These are phyloP conservation scores for Orthosia gothica DNA, from an alignment of 2,888 invertebrate species.

Conservation along the genomic window DNA sequence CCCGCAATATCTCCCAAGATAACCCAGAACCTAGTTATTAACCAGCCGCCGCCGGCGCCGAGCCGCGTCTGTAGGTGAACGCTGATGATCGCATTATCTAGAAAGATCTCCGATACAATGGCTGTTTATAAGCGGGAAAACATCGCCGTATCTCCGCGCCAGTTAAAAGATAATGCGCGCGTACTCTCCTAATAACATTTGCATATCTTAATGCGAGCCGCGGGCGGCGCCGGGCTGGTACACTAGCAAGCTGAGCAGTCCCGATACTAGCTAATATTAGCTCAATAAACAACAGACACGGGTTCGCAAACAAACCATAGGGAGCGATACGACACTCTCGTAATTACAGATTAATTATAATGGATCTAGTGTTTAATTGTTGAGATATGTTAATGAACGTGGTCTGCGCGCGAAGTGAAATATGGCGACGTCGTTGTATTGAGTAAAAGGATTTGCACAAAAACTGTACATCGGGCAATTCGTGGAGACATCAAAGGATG, in stretches of 20 bases:
- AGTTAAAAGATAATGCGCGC: slow-evolving; percentile 82
- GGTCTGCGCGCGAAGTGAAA: slow-evolving; percentile 28
- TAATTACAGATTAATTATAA: slow-evolving; percentile 86
- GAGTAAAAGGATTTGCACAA: slow-evolving; percentile 34
- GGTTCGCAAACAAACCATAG: slow-evolving; percentile 76
- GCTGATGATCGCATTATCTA: slow-evolving; percentile 73
- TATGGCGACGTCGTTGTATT: slow-evolving; percentile 37
- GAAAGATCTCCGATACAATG: slow-evolving; percentile 76
- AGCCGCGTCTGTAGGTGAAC: slow-evolving; percentile 47
- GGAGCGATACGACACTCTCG: slow-evolving; percentile 74
- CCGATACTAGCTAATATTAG: slow-evolving; percentile 79
- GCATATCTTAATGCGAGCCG: slow-evolving; percentile 86
- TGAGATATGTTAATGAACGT: slow-evolving; percentile 78
- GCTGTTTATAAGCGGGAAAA: slow-evolving; percentile 75
- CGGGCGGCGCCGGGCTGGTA: slow-evolving; percentile 43
- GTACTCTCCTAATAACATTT: slow-evolving; percentile 85
- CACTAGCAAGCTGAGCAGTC: slow-evolving; percentile 66
- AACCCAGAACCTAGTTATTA: slow-evolving; percentile 59
- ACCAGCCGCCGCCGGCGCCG: slow-evolving; percentile 8
- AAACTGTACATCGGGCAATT: slow-evolving; percentile 69
- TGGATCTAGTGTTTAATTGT: slow-evolving; percentile 76
- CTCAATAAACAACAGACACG: slow-evolving; percentile 78
- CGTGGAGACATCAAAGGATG: slow-evolving; percentile 71
- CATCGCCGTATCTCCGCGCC: slow-evolving; percentile 75
- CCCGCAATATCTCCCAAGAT: slow-evolving; percentile 42